Evolutionary conservation across 2,113 vertebrate genomes (phyloP).

Genomic region (Macheiramphus alcinus): DNA sequence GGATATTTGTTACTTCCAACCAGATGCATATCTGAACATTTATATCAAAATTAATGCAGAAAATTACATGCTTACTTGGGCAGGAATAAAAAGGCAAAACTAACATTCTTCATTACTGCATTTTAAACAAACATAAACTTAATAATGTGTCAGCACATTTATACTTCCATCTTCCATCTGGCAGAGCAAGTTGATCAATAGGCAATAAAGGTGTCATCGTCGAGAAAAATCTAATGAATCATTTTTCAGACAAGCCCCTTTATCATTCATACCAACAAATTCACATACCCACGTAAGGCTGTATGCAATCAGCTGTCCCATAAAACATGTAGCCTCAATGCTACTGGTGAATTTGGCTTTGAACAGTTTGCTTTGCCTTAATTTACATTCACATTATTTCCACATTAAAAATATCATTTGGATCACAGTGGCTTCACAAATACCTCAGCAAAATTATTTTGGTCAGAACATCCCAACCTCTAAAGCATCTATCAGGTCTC

Average conservation of each 20-base stretch:
- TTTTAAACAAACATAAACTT: not conserved
- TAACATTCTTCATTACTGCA: not conserved
- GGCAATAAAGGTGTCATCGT: not conserved
- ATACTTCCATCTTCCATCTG: not conserved
- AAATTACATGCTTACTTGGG: not conserved
- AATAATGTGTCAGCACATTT: not conserved
- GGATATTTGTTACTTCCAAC: not conserved
- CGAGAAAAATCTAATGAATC: not conserved
- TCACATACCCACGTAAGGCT: not conserved
- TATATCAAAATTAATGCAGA: not conserved
- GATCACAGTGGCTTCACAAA: not conserved
- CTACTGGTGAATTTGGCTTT: not conserved
- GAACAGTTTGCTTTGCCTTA: not conserved
- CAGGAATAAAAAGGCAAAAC: not conserved
- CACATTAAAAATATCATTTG: not conserved
- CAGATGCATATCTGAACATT: not conserved
- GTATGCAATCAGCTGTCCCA: not conserved
- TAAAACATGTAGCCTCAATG: not conserved
- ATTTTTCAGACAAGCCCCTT: not conserved
- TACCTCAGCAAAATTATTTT: not conserved
- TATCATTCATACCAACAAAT: not conserved
- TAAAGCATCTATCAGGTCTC: not conserved
- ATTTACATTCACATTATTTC: not conserved
- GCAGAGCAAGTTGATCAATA: not conserved
- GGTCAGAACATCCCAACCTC: not conserved